Base-by-base conservation (phyloP, 2,888 invertebrate genomes). In the Harpalus rufipes region DNA sequence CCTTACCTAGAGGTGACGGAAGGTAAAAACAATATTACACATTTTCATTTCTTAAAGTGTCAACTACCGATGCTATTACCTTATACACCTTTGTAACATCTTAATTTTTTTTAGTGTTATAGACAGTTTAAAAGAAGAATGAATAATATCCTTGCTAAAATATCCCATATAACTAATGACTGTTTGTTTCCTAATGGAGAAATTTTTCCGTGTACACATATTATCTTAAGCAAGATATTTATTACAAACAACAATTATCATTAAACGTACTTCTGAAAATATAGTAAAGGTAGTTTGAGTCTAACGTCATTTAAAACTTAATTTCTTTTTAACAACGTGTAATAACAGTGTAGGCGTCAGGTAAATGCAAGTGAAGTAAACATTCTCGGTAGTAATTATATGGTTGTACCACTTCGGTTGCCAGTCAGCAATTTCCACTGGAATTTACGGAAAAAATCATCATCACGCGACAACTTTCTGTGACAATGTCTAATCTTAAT, bases 271-370 rank as follows among this genome's bases (percentile, higher is more conserved):
- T 78, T 58, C 78, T 58, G 56, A 78, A 78, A 78, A 78, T 74
- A 74, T 74, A 18, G 56, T 58, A 56, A 58, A 58, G 58, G 78
- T 58, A 56, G 56, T 56, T 56, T 78, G 56, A 56, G n/a, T 78
- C 56, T 8, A 78, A 78, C 78, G 58, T 78, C 78, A 78, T 78
- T 82, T 58, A 44, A 74, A 41, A 74, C 83, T 76, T 83, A 83
- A 83, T 83, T 76, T 83, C 83, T 83, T 83, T 83, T 83, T 83
- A 83, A 83, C 83, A 74, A 74, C 74, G 14, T 83, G 32, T 83
- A 83, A 83, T 83, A 61, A 83, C 21, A 83, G 83, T 83, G 83
- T 83, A 83, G 83, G 83, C 44, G 83, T 74, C 44, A 44, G 65
- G 14, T 63, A 81, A 81, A 61, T 72, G 32, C 58, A 72, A 65